These are phyloP conservation scores for Ladona fulva DNA, from an alignment of 1,140 invertebrate species.

Conservation along the genomic window DNA sequence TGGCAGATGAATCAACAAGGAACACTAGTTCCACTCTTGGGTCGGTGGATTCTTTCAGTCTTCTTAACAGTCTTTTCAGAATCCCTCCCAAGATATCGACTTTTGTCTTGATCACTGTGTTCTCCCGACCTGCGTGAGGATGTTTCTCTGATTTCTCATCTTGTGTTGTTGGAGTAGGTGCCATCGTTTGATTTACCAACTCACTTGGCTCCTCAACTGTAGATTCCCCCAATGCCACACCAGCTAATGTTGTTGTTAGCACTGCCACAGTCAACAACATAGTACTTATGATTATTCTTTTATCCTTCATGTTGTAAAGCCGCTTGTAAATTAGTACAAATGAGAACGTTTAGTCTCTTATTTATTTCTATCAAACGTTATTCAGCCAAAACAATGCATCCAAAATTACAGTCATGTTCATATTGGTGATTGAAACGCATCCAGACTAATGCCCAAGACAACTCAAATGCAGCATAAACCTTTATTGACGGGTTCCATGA, in stretches of 20 bases:
- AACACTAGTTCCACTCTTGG: constrained; percentile 52
- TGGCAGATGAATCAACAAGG: constrained; percentile 57
- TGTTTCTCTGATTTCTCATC: not conserved
- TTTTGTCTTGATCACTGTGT: not conserved
- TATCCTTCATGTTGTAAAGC: not conserved
- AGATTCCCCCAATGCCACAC: not conserved
- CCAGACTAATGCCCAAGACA: not conserved
- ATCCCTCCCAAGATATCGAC: not conserved
- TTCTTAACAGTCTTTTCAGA: not conserved
- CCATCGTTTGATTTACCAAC: not conserved
- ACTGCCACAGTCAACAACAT: not conserved
- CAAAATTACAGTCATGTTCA: not conserved
- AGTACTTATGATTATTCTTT: not conserved
- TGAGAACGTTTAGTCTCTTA: not conserved
- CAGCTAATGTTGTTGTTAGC: not conserved
- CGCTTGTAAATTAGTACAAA: not conserved
- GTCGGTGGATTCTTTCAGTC: not conserved
- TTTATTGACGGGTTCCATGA: no score
- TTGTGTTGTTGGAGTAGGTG: not conserved
- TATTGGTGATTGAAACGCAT: not conserved
- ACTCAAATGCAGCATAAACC: not conserved
- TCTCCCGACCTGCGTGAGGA: not conserved
- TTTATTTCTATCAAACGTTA: not conserved
- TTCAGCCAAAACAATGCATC: not conserved
- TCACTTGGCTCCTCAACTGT: not conserved